These are phyloP conservation scores for Drosophila heteroneura DNA, from an alignment of 2,888 invertebrate species.

Conservation along the genomic window DNA sequence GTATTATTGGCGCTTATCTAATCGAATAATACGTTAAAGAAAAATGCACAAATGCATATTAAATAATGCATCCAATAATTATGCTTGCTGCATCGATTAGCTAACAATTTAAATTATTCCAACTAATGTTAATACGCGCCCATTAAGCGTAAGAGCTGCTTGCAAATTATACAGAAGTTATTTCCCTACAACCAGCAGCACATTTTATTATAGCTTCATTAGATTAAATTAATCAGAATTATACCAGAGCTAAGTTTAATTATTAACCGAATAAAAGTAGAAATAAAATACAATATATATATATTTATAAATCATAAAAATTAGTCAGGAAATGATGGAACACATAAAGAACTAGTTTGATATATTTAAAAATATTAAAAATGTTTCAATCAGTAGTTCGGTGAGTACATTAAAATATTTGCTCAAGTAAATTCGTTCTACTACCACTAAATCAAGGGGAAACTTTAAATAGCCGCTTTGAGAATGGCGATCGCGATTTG, in stretches of 20 bases:
- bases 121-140: slow-evolving; percentile 1
- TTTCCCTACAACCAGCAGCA: background rate
- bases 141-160: slow-evolving; percentile 1
- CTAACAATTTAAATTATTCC: slow-evolving; percentile 23
- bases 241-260: background rate
- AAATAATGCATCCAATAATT: slow-evolving; percentile 13
- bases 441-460: slow-evolving; percentile 42
- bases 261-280: background rate
- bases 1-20: slow-evolving; percentile 67
- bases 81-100: slow-evolving; percentile 23
- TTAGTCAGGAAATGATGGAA: slow-evolving; percentile 7
- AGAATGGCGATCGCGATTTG: slow-evolving; percentile 25
- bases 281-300: background rate
- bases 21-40: slow-evolving; percentile 42
- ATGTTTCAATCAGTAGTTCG: slow-evolving; percentile 7
- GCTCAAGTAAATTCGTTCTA: slow-evolving; percentile 17
- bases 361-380: background rate
- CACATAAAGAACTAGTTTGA: slow-evolving; percentile 2
- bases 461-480: slow-evolving; percentile 45
- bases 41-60: slow-evolving; percentile 42
- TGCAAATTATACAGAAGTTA: background rate
- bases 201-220: background rate
- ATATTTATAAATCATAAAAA: background rate
- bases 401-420: slow-evolving; percentile 32
- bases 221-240: background rate